Base-by-base conservation (phyloP, 2,888 invertebrate species). In the Drosophila kambysellisi region DNA sequence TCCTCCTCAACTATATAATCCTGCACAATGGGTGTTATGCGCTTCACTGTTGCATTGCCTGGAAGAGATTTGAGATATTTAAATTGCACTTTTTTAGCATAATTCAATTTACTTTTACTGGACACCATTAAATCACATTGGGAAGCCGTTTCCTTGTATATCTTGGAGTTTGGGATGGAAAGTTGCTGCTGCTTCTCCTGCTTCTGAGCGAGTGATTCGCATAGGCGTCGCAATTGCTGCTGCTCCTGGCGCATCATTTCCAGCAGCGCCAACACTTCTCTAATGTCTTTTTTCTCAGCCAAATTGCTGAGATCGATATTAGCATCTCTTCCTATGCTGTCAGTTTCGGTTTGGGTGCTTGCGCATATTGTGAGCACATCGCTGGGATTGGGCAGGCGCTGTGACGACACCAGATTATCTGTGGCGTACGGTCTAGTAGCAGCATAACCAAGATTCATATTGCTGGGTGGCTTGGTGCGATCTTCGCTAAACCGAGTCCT, bases 321-420 rank as follows among this genome's bases (percentile, higher is more conserved):
- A 9, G 46, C 32, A 4, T 70, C 58, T 11, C 70, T 61, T 2
- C n/a, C 25, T 1, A 35, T 17, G 25, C 32, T n/a, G 11, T 54
- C 35, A 0, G 71, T 3, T 17, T 92, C 92, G 2, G 93, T 92
- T 82, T 92, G 92, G 12, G 93, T 92, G 51, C 91, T 85, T 8
- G 91, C 91, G 72, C 92, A 93, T 72, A 91, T 91, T 0, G 91
- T 92, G 5, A 91, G 83, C 11, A 91, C 84, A 67, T 81, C 88
- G 2, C 30, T 54, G 15, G 54, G 30, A 51, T 46, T 50, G 4
- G 53, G 43, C 46, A 52, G 15, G 4, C 61, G 66, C 4, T 57
- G 32, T 2, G 48, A 3, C 11, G 50, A 37, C 9, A 60, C 41
- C 12, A 35, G 5, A n/a, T 43, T 60, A 9, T 75, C 70, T 6